phyloP scores from a whole-genome alignment of 2,888 invertebrate species.

The Eugnorisma glareosa region DNA sequence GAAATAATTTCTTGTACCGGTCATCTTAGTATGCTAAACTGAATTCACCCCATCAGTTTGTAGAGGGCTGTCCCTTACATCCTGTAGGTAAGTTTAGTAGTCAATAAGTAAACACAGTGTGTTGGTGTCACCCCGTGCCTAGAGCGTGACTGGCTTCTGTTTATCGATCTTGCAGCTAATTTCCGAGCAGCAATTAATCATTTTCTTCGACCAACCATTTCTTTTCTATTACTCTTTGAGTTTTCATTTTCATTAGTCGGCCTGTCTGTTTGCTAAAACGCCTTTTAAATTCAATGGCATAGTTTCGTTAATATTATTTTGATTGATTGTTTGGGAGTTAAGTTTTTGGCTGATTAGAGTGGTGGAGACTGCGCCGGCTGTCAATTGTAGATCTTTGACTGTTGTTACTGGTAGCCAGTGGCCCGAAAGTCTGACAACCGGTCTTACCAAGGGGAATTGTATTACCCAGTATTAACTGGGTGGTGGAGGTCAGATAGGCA shows the following conservation, averaged over 20 bases:
- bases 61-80: too few species aligned
- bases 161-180: slow-evolving; percentile 73
- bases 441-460: too few species aligned
- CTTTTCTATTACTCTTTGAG: slow-evolving; percentile 77
- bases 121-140: slow-evolving; percentile 82
- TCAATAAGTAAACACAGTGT: slow-evolving; percentile 50
- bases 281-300: slow-evolving; percentile 72
- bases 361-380: not conserved
- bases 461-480: too few species aligned
- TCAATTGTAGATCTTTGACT: too few species aligned
- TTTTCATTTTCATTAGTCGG: slow-evolving; percentile 78
- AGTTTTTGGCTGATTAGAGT: slow-evolving; percentile 24
- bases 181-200: slow-evolving; percentile 85
- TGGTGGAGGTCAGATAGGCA: too few species aligned
- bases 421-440: too few species aligned
- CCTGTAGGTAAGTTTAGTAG: not conserved
- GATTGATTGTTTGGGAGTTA: slow-evolving; percentile 62
- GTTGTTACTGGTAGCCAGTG: too few species aligned
- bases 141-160: slow-evolving; percentile 84
- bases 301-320: slow-evolving; percentile 68
- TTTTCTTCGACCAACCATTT: slow-evolving; percentile 77
- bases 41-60: too few species aligned
- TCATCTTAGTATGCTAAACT: too few species aligned
- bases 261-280: slow-evolving; percentile 72
- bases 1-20: too few species aligned